Percentiles rank a stretch among this genome's conserved stretches.
Conservation (phyloP, 2,797 vertebrate species). For the Pantherophis vulpinus region DNA sequence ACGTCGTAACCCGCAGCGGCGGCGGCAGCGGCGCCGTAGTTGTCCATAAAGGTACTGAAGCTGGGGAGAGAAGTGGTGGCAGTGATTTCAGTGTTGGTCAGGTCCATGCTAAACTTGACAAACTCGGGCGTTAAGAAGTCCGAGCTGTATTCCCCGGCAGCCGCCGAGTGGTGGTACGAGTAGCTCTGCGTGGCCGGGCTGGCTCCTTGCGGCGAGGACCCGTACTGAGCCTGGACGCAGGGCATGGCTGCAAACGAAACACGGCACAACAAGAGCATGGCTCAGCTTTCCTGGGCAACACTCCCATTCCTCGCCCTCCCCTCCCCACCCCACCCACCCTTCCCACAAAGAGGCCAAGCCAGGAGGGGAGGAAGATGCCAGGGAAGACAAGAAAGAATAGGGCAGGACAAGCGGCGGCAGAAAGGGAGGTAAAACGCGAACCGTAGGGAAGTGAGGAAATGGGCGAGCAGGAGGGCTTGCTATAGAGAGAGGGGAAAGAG, state of each 20-base stretch:
- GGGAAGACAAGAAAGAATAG: not conserved
- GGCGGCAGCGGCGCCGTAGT: constrained; percentile 86
- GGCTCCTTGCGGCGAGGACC: constrained; percentile 95
- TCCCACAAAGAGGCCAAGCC: not conserved
- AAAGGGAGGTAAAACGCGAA: not conserved
- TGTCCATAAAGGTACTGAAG: constrained; percentile 87
- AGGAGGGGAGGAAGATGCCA: not conserved
- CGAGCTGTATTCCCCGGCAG: constrained; percentile 86
- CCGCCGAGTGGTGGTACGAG: constrained; percentile 84
- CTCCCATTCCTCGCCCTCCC: not conserved
- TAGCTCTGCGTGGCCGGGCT: constrained; percentile 94
- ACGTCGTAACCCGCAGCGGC: constrained; percentile 89
- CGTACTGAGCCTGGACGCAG: constrained; percentile 96
- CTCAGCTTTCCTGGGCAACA: constrained; percentile 66
- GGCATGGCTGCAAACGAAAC: constrained; percentile 89
- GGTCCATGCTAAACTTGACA: constrained; percentile 99
- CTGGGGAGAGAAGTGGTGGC: constrained; percentile 85
- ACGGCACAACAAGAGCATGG: constrained; percentile 70
- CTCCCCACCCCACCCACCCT: not conserved
- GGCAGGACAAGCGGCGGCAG: not conserved
- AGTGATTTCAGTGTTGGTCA: constrained; percentile 94
- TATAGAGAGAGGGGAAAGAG: not conserved
- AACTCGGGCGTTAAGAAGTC: constrained; percentile 98
- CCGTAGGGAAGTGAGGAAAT: not conserved
- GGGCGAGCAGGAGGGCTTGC: not conserved